A percentile compares a stretch with the other conserved stretches of the same genome.
phyloP scores from a whole-genome alignment of 2,888 invertebrate species.

The Philopedon plagiatum region DNA sequence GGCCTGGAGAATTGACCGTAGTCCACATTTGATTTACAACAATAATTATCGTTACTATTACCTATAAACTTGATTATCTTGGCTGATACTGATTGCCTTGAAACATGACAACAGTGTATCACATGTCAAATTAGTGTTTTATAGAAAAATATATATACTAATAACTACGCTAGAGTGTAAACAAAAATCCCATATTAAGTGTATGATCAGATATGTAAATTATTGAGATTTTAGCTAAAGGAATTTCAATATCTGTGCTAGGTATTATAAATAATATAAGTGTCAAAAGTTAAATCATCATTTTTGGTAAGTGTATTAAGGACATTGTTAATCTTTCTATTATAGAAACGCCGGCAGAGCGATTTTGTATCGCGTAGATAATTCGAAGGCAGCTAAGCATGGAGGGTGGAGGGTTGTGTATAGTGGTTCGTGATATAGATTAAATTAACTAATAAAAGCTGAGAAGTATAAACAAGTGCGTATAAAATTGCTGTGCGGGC shows the following conservation, averaged over 20 bases:
- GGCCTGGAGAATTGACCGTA: constrained; percentile 5
- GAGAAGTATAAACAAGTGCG: no score
- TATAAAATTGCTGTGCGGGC: no score
- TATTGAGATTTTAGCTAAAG: constrained; percentile 41
- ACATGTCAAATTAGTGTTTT: constrained; percentile 52
- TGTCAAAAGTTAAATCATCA: constrained; percentile 26
- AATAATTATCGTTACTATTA: neutral
- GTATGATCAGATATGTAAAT: constrained; percentile 43
- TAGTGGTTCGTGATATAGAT: no score
- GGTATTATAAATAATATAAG: constrained; percentile 12
- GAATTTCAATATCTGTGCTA: constrained; percentile 36
- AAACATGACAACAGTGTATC: constrained; percentile 47
- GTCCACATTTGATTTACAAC: neutral
- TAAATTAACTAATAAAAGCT: no score
- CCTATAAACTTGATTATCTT: constrained; percentile 41
- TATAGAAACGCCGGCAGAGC: neutral
- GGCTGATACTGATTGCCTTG: constrained; percentile 49
- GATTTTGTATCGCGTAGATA: no score
- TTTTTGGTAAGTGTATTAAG: neutral
- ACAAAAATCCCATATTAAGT: constrained; percentile 40
- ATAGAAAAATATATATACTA: constrained; percentile 40
- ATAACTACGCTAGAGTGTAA: constrained; percentile 25
- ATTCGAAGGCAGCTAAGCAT: no score
- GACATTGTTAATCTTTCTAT: neutral
- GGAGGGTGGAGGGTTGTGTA: no score